Conservation (phyloP, 2,113 vertebrate genomes). For the Chaetorhynchus papuensis region DNA sequence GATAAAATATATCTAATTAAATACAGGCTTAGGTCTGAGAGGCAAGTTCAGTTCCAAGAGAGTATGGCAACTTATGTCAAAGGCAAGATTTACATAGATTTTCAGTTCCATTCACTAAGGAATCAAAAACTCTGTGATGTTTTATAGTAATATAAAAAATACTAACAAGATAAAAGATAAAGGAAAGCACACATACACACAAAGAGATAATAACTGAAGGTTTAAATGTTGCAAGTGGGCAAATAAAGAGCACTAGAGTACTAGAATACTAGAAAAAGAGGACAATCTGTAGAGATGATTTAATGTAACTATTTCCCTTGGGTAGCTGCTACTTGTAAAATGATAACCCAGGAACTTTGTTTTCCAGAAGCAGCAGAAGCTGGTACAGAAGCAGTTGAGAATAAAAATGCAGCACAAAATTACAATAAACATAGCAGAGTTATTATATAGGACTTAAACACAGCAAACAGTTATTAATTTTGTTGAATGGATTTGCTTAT, state of each 20-base stretch:
- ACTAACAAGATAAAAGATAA: background rate
- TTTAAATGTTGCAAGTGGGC: background rate
- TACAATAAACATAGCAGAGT: background rate
- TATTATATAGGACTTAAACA: background rate
- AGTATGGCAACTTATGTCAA: background rate
- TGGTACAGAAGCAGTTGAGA: background rate
- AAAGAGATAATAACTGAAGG: background rate
- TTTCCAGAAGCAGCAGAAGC: background rate
- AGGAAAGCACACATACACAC: background rate
- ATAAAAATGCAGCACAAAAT: background rate
- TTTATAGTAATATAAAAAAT: background rate
- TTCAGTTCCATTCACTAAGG: background rate
- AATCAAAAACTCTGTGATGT: background rate
- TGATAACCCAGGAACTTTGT: background rate
- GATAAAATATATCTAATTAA: background rate
- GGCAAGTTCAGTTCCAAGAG: background rate
- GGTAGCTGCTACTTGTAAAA: background rate
- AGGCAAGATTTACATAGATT: background rate
- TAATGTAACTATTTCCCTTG: background rate
- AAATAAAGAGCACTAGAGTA: background rate
- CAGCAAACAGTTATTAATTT: background rate
- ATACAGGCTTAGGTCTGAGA: background rate
- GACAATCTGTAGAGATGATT: background rate
- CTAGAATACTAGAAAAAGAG: background rate
- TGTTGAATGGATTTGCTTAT: background rate